Evolutionary conservation across 2,113 vertebrate genomes (phyloP).

Genomic region (Petrocephalus zakoni): DNA sequence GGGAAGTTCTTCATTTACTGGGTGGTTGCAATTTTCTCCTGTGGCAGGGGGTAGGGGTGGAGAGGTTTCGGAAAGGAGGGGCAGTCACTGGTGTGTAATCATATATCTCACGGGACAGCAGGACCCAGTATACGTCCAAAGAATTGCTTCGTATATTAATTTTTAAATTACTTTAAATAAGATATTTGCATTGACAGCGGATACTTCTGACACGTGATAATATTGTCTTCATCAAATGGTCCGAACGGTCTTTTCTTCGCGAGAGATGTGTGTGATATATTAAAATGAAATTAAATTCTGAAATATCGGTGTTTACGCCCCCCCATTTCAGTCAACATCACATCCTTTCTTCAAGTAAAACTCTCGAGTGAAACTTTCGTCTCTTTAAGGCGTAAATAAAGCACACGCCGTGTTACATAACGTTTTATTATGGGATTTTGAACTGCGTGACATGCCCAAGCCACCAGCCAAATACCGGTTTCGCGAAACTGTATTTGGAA

Average conservation of each 20-base stretch:
- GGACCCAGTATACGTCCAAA: neutral
- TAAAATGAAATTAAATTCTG: neutral
- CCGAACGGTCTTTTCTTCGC: neutral
- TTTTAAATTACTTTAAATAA: neutral
- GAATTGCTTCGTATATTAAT: neutral
- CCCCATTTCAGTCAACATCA: neutral
- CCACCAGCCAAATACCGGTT: neutral
- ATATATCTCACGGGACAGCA: neutral
- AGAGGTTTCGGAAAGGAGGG: neutral
- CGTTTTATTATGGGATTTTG: neutral
- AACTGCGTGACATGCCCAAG: neutral
- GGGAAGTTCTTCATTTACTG: conserved; percentile 2
- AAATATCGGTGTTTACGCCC: neutral
- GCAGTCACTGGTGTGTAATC: neutral
- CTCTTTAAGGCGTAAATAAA: conserved; percentile 1
- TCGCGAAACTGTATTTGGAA: neutral
- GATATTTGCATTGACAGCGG: neutral
- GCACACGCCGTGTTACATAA: neutral
- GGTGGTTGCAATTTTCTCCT: conserved; percentile 13
- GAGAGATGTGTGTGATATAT: neutral
- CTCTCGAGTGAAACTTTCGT: neutral
- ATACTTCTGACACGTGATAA: neutral
- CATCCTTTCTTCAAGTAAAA: neutral
- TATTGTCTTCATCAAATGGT: neutral
- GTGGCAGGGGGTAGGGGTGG: neutral